Conservation (phyloP, 2,113 vertebrate species). For the Psittacara wagleri region DNA sequence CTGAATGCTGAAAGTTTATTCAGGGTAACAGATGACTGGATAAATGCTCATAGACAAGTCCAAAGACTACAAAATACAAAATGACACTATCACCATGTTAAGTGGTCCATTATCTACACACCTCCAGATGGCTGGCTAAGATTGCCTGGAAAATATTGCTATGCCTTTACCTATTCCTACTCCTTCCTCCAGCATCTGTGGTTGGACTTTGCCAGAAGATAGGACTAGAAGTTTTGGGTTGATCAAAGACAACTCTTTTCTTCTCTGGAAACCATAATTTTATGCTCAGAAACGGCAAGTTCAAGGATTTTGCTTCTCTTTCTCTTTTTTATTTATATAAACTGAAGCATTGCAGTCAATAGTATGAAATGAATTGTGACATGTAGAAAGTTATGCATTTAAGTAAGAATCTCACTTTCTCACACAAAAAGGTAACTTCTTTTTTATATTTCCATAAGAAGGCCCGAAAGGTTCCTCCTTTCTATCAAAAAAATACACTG, state of each 20-base stretch:
- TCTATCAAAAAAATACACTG: neutral
- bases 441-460: neutral
- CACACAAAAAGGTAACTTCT: neutral
- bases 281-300: neutral
- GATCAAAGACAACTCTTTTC: neutral
- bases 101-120: neutral
- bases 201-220: neutral
- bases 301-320: neutral
- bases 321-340: neutral
- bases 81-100: neutral
- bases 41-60: neutral
- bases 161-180: neutral
- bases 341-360: neutral
- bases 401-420: neutral
- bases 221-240: neutral
- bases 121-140: neutral
- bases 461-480: neutral
- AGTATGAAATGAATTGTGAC: neutral
- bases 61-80: neutral
- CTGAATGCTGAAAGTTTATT: neutral
- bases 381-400: neutral
- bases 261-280: neutral
- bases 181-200: neutral
- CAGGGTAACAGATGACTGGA: neutral
- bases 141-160: fast-evolving